Conservation (phyloP, 1,140 invertebrate genomes). For the Ceratosolen solmsi region DNA sequence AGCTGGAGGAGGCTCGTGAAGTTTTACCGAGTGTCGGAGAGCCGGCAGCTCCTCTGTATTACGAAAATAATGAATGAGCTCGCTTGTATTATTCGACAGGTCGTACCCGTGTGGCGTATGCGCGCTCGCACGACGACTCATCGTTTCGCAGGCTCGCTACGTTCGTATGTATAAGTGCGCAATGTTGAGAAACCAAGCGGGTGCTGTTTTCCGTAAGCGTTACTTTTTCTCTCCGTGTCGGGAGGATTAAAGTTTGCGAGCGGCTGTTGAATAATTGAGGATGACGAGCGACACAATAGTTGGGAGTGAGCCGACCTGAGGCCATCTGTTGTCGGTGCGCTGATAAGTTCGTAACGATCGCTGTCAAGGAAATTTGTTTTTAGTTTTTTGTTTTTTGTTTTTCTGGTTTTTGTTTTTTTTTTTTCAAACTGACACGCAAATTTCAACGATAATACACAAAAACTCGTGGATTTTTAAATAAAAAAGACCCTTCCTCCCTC, state of each 20-base stretch:
- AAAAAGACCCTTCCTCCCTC: no score
- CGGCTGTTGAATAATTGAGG: not conserved
- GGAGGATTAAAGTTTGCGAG: not conserved
- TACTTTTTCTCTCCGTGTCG: not conserved
- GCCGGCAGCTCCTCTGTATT: not conserved
- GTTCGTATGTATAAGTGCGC: no score
- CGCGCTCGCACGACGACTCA: no score
- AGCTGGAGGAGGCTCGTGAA: not conserved
- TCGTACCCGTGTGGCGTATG: no score
- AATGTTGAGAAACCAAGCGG: no score
- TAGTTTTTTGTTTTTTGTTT: constrained; percentile 16
- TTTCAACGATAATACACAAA: not conserved
- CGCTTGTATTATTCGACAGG: no score
- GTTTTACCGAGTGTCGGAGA: no score
- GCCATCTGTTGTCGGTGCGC: not conserved
- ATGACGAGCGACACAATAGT: not conserved
- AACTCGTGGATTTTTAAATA: no score
- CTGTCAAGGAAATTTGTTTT: not conserved
- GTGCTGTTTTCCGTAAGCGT: not conserved
- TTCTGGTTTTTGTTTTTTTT: constrained; percentile 19
- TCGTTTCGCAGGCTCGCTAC: no score
- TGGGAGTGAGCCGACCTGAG: not conserved
- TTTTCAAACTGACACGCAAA: not conserved
- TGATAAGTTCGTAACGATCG: not conserved
- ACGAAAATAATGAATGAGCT: not conserved